These are phyloP conservation scores for Heliconius hortense DNA, from an alignment of 2,888 invertebrate species.

Conservation along the genomic window DNA sequence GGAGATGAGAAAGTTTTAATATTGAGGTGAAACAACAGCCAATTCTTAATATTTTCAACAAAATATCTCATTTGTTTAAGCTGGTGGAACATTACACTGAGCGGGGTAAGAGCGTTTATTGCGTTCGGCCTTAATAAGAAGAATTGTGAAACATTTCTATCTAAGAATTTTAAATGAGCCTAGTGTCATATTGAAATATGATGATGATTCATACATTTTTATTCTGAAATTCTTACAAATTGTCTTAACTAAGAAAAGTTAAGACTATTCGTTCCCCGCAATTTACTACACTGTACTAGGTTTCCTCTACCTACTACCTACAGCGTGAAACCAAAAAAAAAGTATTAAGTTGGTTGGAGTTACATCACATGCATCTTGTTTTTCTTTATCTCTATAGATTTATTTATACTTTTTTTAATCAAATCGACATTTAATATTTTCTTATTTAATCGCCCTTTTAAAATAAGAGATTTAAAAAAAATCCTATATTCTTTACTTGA, in stretches of 20 bases:
- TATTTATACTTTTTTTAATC: too few relatives aligned
- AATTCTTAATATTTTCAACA: conserved; percentile 19
- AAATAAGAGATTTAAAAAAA: not conserved
- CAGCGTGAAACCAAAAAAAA: too few relatives aligned
- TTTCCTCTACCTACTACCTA: too few relatives aligned
- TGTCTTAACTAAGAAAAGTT: too few relatives aligned
- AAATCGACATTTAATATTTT: not conserved
- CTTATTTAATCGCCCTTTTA: not conserved
- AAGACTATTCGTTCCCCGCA: too few relatives aligned
- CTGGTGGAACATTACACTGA: conserved; percentile 5
- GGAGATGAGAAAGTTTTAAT: conserved; percentile 9
- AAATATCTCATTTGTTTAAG: conserved; percentile 12
- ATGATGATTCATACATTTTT: not conserved
- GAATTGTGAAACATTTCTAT: not conserved
- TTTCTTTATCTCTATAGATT: too few relatives aligned
- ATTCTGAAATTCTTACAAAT: too few relatives aligned
- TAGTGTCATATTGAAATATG: not conserved
- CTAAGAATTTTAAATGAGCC: not conserved
- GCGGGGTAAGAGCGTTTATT: conserved; percentile 11
- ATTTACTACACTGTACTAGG: too few relatives aligned
- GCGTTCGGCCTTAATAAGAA: conserved; percentile 19
- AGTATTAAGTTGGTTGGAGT: too few relatives aligned
- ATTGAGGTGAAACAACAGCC: conserved; percentile 6
- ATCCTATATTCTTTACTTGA: not conserved
- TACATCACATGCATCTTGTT: too few relatives aligned